phyloP scores from a whole-genome alignment of 2,797 vertebrate species.

The Adelosebastes latens region DNA sequence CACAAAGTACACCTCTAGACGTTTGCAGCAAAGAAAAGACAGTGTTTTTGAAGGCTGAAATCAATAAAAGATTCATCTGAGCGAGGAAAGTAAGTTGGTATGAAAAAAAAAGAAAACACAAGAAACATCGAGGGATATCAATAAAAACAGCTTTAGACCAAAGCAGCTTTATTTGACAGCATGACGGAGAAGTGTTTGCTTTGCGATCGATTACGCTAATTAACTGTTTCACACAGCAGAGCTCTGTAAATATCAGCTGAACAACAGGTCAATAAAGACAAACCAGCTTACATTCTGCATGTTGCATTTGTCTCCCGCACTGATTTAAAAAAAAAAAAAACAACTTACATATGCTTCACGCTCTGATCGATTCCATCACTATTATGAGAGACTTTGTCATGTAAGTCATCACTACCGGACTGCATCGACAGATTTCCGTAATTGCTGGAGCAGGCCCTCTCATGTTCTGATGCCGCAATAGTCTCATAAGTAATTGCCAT shows the following conservation, averaged over 20 bases:
- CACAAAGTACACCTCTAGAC: conserved; percentile 3
- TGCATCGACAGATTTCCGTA: conserved; percentile 7
- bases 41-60: conserved; percentile 34
- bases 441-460: conserved; percentile 1
- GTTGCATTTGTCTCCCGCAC: conserved; percentile 29
- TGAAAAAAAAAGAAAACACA: conserved; percentile 4
- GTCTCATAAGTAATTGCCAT: conserved; percentile 11
- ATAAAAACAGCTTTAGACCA: conserved; percentile 55
- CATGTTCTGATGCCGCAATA: conserved; percentile 4
- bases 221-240: conserved; percentile 64
- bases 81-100: conserved; percentile 7
- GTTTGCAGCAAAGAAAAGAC: conserved; percentile 8
- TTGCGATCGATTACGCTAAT: conserved; percentile 69
- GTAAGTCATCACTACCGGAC: background rate
- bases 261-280: conserved; percentile 56
- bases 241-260: conserved; percentile 70
- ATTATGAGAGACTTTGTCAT: conserved; percentile 36
- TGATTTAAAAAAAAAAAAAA: conserved; percentile 8
- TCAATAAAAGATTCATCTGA: conserved; percentile 66
- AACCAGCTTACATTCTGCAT: conserved; percentile 17
- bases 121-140: conserved; percentile 32
- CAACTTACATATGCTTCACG: conserved; percentile 6
- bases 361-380: conserved; percentile 25
- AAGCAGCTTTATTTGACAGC: conserved; percentile 67
- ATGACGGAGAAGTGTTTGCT: conserved; percentile 64